Conservation (phyloP, 2,113 vertebrate genomes). For the Phylloscopus trochiloides region DNA sequence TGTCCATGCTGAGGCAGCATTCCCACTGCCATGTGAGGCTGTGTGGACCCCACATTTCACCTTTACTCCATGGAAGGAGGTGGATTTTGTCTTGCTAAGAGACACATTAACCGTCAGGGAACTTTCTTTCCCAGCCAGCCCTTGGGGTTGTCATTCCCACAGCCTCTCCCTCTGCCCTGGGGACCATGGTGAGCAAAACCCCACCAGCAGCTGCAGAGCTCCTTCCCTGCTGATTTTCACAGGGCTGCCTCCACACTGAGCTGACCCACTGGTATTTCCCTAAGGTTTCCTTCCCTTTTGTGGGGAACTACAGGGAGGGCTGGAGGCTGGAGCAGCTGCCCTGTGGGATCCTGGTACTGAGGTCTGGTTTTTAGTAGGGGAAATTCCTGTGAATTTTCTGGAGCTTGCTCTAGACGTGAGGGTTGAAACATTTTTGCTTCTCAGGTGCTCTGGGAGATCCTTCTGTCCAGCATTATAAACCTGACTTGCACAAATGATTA, state of each 20-base stretch:
- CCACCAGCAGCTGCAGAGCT: not conserved
- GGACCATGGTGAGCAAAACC: not conserved
- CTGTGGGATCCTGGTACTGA: not conserved
- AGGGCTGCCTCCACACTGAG: not conserved
- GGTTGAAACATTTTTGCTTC: not conserved
- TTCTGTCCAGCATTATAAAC: not conserved
- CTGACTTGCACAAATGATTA: slow-evolving; percentile 33
- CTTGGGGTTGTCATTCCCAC: not conserved
- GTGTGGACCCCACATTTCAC: not conserved
- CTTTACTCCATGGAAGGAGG: not conserved
- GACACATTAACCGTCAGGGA: not conserved
- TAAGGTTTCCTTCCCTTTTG: not conserved
- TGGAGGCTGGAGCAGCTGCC: not conserved
- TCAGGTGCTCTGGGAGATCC: not conserved
- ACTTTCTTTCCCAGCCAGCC: not conserved
- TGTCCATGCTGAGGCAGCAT: not conserved
- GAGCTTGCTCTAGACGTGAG: not conserved
- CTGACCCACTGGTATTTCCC: not conserved
- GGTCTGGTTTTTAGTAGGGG: not conserved
- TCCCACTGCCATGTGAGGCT: not conserved
- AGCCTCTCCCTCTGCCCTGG: not conserved
- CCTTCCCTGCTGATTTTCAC: not conserved
- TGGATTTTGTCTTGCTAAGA: not conserved
- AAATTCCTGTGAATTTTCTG: not conserved
- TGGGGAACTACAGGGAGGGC: not conserved